phyloP scores from a whole-genome alignment of 2,113 vertebrate species.

The Ptilonorhynchus violaceus region DNA sequence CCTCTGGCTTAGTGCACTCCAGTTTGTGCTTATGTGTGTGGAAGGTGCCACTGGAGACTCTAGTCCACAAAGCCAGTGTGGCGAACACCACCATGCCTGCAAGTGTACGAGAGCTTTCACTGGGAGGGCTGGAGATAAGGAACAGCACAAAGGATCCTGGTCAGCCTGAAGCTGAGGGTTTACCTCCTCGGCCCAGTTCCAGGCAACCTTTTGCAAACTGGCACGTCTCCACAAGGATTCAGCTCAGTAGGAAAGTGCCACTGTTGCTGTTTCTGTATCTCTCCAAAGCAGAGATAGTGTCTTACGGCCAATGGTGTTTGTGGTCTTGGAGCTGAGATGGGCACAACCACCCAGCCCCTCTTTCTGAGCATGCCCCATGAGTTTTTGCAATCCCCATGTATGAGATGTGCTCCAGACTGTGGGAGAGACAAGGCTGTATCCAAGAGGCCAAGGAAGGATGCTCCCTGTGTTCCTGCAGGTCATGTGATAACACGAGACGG shows the following conservation, averaged over 20 bases:
- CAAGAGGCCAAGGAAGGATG: neutral
- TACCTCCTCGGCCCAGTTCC: neutral
- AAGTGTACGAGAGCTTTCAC: accelerated
- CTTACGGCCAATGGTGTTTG: accelerated
- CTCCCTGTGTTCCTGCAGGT: neutral
- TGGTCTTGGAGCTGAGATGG: neutral
- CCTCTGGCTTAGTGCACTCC: neutral
- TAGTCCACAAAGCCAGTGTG: neutral
- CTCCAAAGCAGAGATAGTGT: neutral
- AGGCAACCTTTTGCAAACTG: neutral
- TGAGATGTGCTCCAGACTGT: neutral
- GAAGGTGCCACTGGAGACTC: neutral
- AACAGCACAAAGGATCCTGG: neutral
- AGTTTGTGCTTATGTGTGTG: neutral
- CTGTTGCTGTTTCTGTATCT: neutral
- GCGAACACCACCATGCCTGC: neutral
- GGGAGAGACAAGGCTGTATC: neutral
- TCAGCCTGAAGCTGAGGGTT: neutral
- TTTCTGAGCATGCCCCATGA: accelerated
- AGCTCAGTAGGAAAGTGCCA: neutral
- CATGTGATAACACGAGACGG: neutral
- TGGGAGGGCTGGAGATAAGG: neutral
- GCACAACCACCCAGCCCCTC: accelerated
- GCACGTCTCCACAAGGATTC: neutral
- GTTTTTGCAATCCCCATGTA: neutral